These are phyloP conservation scores for Drosophila sulfurigaster DNA, from an alignment of 1,140 invertebrate genomes.

Conservation along the genomic window DNA sequence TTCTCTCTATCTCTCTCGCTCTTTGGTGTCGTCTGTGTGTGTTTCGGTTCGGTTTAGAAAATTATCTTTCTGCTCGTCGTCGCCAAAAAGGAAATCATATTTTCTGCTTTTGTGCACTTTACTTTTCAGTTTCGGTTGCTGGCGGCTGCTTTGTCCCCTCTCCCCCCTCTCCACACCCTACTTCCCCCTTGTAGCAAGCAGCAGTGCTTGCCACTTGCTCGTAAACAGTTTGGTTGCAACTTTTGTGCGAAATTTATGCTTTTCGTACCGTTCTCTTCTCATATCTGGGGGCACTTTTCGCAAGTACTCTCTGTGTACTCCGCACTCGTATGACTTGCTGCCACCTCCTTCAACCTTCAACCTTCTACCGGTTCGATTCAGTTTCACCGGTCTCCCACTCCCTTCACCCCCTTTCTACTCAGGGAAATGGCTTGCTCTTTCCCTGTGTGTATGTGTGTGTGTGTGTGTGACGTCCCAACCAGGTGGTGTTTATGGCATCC, in stretches of 20 bases:
- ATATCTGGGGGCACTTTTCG: constrained; percentile 76
- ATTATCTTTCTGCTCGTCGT: constrained; percentile 84
- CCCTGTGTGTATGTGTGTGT: constrained; percentile 35
- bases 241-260: constrained; percentile 84
- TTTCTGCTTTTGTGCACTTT: constrained; percentile 85
- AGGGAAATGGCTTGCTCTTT: constrained; percentile 54
- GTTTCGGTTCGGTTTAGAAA: constrained; percentile 75
- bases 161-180: neutral
- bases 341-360: neutral
- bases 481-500: constrained; percentile 84
- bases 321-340: constrained; percentile 59
- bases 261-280: constrained; percentile 47
- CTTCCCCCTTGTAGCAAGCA: neutral
- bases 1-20: neutral
- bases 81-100: constrained; percentile 85
- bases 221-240: constrained; percentile 84
- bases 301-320: constrained; percentile 57
- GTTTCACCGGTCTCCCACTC: constrained; percentile 6
- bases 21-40: constrained; percentile 27
- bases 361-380: neutral
- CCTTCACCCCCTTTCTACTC: constrained; percentile 22
- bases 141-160: constrained; percentile 25
- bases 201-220: constrained; percentile 43
- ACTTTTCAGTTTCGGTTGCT: constrained; percentile 79
- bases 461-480: constrained; percentile 55